A percentile compares a stretch with the other conserved stretches of the same genome.
Conservation (phyloP, 2,113 vertebrate species). For the Empidonax traillii region DNA sequence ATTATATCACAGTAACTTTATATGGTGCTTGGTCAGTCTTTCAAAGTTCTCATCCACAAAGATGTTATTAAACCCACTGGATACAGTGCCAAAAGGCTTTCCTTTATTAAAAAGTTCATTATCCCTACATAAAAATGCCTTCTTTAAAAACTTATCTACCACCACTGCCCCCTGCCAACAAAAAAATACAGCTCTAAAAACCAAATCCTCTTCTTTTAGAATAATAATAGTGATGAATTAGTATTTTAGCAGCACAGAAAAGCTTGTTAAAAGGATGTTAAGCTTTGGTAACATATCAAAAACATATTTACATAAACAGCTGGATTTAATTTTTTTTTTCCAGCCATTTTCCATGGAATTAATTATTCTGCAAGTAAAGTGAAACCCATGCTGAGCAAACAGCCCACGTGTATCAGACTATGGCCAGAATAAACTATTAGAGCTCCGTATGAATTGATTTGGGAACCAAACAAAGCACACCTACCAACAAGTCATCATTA, state of each 20-base stretch:
- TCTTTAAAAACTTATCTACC: not conserved
- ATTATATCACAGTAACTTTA: not conserved
- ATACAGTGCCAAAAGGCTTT: not conserved
- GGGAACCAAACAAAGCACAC: not conserved
- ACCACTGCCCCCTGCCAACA: not conserved
- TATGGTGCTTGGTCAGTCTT: not conserved
- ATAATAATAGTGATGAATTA: not conserved
- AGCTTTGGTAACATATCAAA: not conserved
- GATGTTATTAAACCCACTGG: not conserved
- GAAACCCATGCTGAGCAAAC: not conserved
- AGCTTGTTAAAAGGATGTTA: not conserved
- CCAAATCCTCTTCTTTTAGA: not conserved
- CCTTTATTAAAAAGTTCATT: not conserved
- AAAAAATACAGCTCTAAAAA: not conserved
- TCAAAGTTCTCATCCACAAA: not conserved
- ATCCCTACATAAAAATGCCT: not conserved
- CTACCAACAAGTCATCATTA: not conserved
- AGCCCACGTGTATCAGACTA: rapidly evolving
- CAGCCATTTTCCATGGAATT: not conserved
- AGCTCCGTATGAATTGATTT: not conserved
- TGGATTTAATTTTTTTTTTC: not conserved
- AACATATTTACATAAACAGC: not conserved
- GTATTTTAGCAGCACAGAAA: not conserved
- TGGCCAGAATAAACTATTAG: not conserved
- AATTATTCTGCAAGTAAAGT: not conserved